Conservation (phyloP, 64 coral and sea anemone species). For the Catalaphyllia jardinei region DNA sequence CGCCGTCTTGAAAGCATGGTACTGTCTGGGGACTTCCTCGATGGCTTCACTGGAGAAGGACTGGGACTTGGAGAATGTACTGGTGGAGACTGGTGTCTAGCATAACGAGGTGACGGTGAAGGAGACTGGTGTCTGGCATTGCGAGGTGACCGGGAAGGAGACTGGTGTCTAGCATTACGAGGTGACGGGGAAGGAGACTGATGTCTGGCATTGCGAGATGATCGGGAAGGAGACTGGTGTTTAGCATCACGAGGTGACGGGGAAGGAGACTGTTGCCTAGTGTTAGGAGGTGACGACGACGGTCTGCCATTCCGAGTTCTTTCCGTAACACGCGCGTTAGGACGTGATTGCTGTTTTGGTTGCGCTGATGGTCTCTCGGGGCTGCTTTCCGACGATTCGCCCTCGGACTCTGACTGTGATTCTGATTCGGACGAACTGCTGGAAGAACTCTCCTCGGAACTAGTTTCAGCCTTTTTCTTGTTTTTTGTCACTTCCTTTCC, state of each 20-base stretch:
- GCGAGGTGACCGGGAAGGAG: neutral
- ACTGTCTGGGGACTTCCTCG: neutral
- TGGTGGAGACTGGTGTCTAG: neutral
- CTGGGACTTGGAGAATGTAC: neutral
- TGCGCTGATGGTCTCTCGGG: neutral
- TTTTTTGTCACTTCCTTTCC: neutral
- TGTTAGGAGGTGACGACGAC: neutral
- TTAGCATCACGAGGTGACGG: neutral
- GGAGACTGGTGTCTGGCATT: neutral
- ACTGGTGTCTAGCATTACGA: neutral
- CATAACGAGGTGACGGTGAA: slow-evolving; percentile 2
- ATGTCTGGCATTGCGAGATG: neutral
- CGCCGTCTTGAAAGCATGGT: neutral
- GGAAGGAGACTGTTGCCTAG: neutral
- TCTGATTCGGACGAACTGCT: slow-evolving; percentile 27
- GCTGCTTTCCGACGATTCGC: neutral
- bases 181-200: slow-evolving; percentile 3
- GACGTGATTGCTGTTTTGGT: neutral
- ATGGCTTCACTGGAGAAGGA: neutral
- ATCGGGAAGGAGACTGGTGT: neutral
- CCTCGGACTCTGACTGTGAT: slow-evolving; percentile 24
- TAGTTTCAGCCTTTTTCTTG: neutral
- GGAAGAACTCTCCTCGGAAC: slow-evolving; percentile 44
- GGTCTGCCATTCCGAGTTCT: neutral
- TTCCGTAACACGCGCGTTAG: neutral